These are phyloP conservation scores for Phrynocephalus forsythii DNA, from an alignment of 2,797 vertebrate genomes.

Conservation along the genomic window DNA sequence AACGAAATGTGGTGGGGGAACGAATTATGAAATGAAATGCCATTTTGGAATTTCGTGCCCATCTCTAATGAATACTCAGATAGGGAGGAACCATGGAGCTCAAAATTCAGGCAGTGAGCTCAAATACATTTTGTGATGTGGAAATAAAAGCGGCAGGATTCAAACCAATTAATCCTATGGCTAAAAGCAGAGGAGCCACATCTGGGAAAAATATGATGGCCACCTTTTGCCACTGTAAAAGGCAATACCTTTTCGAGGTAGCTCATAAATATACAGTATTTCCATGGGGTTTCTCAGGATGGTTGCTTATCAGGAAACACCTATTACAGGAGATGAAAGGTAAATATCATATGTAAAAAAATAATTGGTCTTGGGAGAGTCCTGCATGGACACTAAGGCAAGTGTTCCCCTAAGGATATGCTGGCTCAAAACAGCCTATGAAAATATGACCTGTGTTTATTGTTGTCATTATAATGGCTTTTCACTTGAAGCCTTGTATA, in stretches of 20 bases:
- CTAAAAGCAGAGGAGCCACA: background rate
- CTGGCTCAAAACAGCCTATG: constrained; percentile 24
- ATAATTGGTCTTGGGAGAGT: background rate
- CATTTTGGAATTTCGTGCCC: too few species aligned
- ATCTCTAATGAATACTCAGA: too few species aligned
- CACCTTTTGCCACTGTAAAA: background rate
- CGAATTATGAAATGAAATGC: too few species aligned
- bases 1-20: too few species aligned
- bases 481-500: constrained; percentile 64
- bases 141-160: background rate
- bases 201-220: background rate
- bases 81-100: background rate
- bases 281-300: background rate
- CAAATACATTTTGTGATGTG: background rate
- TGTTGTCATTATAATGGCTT: constrained; percentile 61
- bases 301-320: background rate
- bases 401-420: background rate
- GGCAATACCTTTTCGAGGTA: background rate
- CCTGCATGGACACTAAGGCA: background rate
- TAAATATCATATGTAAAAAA: background rate
- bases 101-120: background rate
- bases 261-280: background rate
- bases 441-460: constrained; percentile 66
- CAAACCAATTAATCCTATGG: background rate
- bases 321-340: background rate